Evolutionary conservation across 2,797 vertebrate species (phyloP), one percentile per base, ranked within the genome.

Genomic region (Gymnoscopelus microlampas): DNA sequence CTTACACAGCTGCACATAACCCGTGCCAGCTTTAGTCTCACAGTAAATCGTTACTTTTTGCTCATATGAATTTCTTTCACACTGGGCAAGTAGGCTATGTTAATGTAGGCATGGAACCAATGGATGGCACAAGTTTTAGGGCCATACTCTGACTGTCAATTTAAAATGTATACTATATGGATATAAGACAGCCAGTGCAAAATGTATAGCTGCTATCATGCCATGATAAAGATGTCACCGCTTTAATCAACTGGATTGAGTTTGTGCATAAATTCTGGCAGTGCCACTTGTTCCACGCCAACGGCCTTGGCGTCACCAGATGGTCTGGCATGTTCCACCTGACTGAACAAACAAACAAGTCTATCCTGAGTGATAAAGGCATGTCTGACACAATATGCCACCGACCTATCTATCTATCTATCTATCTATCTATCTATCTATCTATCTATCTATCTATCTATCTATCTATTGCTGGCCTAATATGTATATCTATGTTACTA

Each of bases 251-350:
- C 65, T 73, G 72, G 82, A 89, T 87, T 85, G 84, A 87, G 62
- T 81, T 70, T 19, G 10, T 53, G 76, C 44, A 15, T 63, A 82
- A 81, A 74, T 83, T 70, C 62, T 74, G 82, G 80, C 83, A 74
- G 73, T 83, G 82, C 84, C 85, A 90, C 87, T 90, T 90, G 88
- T 86, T 89, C 81, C 74, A 76, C 67, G 73, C 58, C 55, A 56
- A 47, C 19, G 29, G 49, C 63, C 48, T 53, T 50, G 53, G 70
- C 47, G 15, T 89, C 84, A 85, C 85, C 91, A 91, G 89, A 92
- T 92, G 90, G 88, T 65, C n/a, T 15, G 83, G 88, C 68, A 73
- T 67, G 60, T 70, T 84, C 76, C 80, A 76, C 69, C 74, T 80
- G 68, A 68, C 50, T 81, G 85, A 79, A 81, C 73, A 74, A 57